Base-by-base conservation (phyloP, 1,140 invertebrate genomes). In the Metaphire vulgaris region DNA sequence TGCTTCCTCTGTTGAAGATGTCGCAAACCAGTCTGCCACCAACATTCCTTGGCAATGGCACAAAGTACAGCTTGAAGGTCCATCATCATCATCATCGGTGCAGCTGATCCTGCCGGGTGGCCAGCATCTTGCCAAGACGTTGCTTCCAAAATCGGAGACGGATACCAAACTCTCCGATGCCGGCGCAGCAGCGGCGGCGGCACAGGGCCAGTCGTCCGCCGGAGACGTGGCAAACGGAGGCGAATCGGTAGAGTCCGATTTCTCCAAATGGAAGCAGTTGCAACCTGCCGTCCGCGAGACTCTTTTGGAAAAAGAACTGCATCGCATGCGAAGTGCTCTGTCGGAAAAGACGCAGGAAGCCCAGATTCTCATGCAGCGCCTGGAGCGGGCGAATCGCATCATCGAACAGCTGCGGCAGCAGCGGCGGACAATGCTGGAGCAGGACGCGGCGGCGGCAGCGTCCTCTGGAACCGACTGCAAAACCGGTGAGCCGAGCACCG, bases 301-400 rank as follows among this genome's bases (percentile, higher is more conserved):
- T n/a, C 33, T 72, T 31, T 69, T 76, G 1, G 68, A 76, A 41
- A 76, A 28, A 21, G 75, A 76, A 32, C 33, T 76, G 68, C 68
- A 76, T 21, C 75, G 71, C 15, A 31, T 76, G 68, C 29, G 56
- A 31, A 31, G 30, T 21, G 68, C 75, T 16, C 41, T 76, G 68
- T 34, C 69, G 6, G 75, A 76, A 41, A 76, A 76, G 33, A 76
- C 75, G 15, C 70, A 76, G 69, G 75, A 76, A 41, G 75, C 70
- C 30, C 32, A 76, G 75, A 67, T 67, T 2, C 69, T 76, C n/a
- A 72, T 26, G 31, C 68, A 70, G 33, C 67, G 71, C 68, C 69
- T 76, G 0, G 68, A 76, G 29, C 70, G 71, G 69, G 75, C 75
- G 16, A 72, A 76, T 72, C 32, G 33, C 30, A 76, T 76, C 30